Evolutionary conservation across 2,113 vertebrate species (phyloP), one percentile per base, ranked within the genome.

Genomic region (Camelus bactrianus): DNA sequence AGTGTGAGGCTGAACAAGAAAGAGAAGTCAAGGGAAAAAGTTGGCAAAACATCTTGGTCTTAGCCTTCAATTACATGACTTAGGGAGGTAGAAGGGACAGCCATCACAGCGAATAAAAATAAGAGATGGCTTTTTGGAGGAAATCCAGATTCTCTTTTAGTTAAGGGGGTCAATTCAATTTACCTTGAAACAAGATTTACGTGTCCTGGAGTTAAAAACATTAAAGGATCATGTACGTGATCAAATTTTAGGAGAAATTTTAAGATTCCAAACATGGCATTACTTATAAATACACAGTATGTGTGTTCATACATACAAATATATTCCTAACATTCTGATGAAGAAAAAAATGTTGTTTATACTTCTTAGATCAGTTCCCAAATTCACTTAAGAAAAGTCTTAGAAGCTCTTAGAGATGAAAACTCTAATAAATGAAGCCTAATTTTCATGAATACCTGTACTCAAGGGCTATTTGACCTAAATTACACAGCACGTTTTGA

Each of bases 401-500:
- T 94, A 91, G 83, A 94, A 52, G 76, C 32, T 92, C 62, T 62
- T 73, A 62, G 32, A 93, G 94, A 95, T 91, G 58, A 97, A 95
- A 98, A 97, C 15, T 46, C 46, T 85, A 92, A 65, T 90, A 98
- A 98, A 95, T 88, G 79, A 97, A 95, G 35, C 26, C 20, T 52
- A 69, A 91, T 91, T 65, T 91, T 75, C 0, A 0, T 60, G 89
- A 96, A 91, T 79, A 96, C 91, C 86, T 97, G 54, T 83, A 96
- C 94, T 89, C 73, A 92, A 93, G 69, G 54, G 90, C 80, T 92
- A 89, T 60, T 87, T 95, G 73, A 84, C 80, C 60, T 94, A 95
- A 98, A 82, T 88, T 97, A 77, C 4, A 11, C 91, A 95, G 91
- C 76, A 72, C n/a, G 22, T 83, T 97, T 98, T 92, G 94, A 96